Evolutionary conservation across 2,113 vertebrate genomes (phyloP).

Genomic region (Chitala chitala): DNA sequence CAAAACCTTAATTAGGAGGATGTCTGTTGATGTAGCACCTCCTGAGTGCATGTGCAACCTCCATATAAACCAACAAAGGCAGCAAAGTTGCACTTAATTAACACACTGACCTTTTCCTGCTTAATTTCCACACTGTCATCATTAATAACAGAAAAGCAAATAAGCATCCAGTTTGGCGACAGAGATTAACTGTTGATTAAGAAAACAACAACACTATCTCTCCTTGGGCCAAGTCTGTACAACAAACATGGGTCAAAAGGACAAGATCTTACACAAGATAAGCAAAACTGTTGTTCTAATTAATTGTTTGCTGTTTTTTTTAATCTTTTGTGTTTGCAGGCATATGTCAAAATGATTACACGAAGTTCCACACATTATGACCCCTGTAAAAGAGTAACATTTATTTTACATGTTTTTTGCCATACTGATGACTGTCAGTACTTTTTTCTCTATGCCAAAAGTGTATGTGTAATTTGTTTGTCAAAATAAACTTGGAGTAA

Average conservation of each 20-base stretch:
- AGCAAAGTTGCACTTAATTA: constrained; percentile 42
- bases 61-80: constrained; percentile 34
- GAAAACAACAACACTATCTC: background rate
- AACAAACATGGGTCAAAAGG: background rate
- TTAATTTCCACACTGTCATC: constrained; percentile 27
- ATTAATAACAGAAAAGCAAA: constrained; percentile 35
- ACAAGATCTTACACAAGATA: background rate
- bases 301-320: background rate
- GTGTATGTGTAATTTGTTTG: too few species aligned
- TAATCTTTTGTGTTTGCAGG: background rate
- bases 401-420: too few species aligned
- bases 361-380: too few species aligned
- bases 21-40: constrained; percentile 35
- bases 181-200: constrained; percentile 28
- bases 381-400: too few species aligned
- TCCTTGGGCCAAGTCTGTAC: background rate
- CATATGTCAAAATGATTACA: too few species aligned
- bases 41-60: constrained; percentile 20
- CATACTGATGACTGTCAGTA: too few species aligned
- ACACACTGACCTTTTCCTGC: constrained; percentile 42
- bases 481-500: too few species aligned
- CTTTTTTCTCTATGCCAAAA: too few species aligned
- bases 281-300: background rate
- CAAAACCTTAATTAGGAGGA: constrained; percentile 38
- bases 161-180: constrained; percentile 8